phyloP scores from a whole-genome alignment of 2,888 invertebrate species.

The Hyppa rectilinea region DNA sequence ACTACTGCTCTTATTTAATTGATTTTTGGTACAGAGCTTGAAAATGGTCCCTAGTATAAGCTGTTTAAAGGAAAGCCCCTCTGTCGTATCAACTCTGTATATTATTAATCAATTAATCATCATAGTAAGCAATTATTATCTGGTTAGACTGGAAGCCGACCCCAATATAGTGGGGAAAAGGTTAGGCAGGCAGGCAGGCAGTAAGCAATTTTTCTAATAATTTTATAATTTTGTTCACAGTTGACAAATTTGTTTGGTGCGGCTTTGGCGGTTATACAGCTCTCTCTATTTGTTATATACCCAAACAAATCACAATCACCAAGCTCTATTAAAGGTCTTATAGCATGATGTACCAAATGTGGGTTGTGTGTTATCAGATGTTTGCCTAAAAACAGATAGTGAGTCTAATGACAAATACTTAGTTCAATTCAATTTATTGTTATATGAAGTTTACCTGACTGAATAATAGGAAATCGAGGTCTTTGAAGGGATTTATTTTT shows the following conservation, averaged over 20 bases:
- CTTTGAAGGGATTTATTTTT: slow-evolving; percentile 3
- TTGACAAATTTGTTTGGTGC: slow-evolving; percentile 95
- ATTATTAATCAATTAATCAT: too few relatives aligned
- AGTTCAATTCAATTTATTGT: slow-evolving; percentile 34
- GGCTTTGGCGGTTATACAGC: slow-evolving; percentile 93
- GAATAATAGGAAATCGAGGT: background rate
- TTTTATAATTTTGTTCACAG: slow-evolving; percentile 86
- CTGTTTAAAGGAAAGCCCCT: too few relatives aligned
- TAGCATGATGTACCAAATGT: slow-evolving; percentile 64
- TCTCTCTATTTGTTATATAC: slow-evolving; percentile 94
- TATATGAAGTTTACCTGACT: slow-evolving; percentile 1
- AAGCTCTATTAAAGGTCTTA: slow-evolving; percentile 70
- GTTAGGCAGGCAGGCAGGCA: too few relatives aligned
- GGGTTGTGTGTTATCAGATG: slow-evolving; percentile 8
- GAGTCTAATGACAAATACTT: slow-evolving; percentile 14
- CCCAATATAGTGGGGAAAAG: too few relatives aligned
- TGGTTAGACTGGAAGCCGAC: too few relatives aligned
- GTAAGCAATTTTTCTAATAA: slow-evolving; percentile 40
- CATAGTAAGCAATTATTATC: too few relatives aligned
- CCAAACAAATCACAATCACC: slow-evolving; percentile 84
- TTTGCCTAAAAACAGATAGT: slow-evolving; percentile 13
- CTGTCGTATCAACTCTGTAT: too few relatives aligned
- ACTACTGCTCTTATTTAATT: too few relatives aligned
- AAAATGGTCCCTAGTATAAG: too few relatives aligned
- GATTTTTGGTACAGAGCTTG: too few relatives aligned